These are phyloP conservation scores for Yasuhikotakia modesta DNA, from an alignment of 2,797 vertebrate genomes.

Conservation along the genomic window DNA sequence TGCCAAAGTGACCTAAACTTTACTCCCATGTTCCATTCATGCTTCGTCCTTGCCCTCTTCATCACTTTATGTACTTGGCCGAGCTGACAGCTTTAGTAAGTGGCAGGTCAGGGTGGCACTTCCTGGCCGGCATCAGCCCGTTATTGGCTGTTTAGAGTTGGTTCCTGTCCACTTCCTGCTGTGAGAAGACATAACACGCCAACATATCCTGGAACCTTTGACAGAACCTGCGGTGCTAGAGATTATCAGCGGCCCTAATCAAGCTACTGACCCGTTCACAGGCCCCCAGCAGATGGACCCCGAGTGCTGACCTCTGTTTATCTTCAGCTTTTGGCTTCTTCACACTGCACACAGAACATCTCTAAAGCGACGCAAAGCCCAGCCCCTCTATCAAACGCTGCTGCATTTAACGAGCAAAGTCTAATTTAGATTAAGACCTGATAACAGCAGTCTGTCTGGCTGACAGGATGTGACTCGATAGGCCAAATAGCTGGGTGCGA, in stretches of 20 bases:
- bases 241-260: conserved; percentile 59
- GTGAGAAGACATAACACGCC: conserved; percentile 45
- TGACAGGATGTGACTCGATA: conserved; percentile 45
- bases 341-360: background rate
- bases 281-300: conserved; percentile 40
- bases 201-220: conserved; percentile 48
- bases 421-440: conserved; percentile 55
- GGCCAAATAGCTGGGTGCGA: conserved; percentile 33
- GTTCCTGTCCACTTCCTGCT: conserved; percentile 60
- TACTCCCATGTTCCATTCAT: conserved; percentile 19
- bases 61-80: conserved; percentile 32
- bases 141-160: conserved; percentile 48
- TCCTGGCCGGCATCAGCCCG: conserved; percentile 53
- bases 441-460: conserved; percentile 52
- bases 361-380: background rate
- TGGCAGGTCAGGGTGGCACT: conserved; percentile 50
- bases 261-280: conserved; percentile 51
- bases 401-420: conserved; percentile 49
- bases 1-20: conserved; percentile 6
- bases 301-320: conserved; percentile 41
- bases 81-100: conserved; percentile 50
- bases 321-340: conserved; percentile 48
- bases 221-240: conserved; percentile 60
- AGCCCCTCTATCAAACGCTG: conserved; percentile 1
- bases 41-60: conserved; percentile 30